These are phyloP conservation scores for Lutjanus erythropterus DNA, from an alignment of 2,113 vertebrate genomes.

Conservation along the genomic window DNA sequence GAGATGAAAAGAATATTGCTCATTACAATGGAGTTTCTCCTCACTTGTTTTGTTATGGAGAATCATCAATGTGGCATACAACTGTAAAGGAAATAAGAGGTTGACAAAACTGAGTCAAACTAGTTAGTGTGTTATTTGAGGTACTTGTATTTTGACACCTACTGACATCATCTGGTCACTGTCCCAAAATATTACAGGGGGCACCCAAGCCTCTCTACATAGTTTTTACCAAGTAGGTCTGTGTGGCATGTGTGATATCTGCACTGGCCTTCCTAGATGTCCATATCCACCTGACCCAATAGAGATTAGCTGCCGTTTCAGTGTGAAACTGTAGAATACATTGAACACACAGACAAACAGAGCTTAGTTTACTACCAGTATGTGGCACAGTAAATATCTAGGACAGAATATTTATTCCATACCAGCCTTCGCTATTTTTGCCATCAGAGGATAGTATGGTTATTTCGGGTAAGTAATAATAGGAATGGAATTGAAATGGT, in stretches of 20 bases:
- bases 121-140: neutral
- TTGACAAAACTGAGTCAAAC: neutral
- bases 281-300: neutral
- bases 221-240: neutral
- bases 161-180: neutral
- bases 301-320: neutral
- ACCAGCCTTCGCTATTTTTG: neutral
- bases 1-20: conserved; percentile 23
- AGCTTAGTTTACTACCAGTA: neutral
- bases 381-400: neutral
- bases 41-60: neutral
- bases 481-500: neutral
- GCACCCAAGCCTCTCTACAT: neutral
- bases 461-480: neutral
- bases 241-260: neutral
- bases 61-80: neutral
- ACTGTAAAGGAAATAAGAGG: neutral
- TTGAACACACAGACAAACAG: neutral
- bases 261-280: neutral
- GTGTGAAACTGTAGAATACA: neutral
- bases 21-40: conserved; percentile 12
- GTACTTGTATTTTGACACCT: neutral
- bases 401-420: neutral
- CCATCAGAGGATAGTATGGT: neutral
- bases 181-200: neutral